Conservation (phyloP, 2,113 vertebrate genomes). For the Oxyruncus cristatus region DNA sequence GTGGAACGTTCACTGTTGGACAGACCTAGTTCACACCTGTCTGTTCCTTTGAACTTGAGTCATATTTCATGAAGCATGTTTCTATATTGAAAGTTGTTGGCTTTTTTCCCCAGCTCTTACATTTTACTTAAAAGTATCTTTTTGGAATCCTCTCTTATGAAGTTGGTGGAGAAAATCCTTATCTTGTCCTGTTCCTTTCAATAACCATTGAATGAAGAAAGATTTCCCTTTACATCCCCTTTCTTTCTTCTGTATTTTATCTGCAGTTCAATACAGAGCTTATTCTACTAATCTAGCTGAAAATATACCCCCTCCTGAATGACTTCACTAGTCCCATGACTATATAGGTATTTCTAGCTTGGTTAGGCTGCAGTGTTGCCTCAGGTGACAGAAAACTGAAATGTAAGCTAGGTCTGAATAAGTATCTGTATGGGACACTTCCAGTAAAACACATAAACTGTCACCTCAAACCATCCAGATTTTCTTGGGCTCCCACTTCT, state of each 20-base stretch:
- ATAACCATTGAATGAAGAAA: neutral
- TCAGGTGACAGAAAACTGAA: neutral
- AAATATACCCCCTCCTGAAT: neutral
- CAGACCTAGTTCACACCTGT: neutral
- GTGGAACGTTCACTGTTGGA: neutral
- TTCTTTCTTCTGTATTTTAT: neutral
- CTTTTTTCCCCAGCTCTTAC: neutral
- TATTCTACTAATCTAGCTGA: neutral
- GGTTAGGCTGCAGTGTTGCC: neutral
- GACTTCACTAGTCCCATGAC: neutral
- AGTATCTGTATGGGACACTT: neutral
- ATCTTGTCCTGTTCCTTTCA: neutral
- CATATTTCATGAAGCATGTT: neutral
- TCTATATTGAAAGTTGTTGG: neutral
- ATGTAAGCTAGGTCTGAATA: neutral
- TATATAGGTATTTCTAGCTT: neutral
- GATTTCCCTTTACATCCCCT: neutral
- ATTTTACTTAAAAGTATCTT: neutral
- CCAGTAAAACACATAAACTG: neutral
- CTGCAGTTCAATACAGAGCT: neutral
- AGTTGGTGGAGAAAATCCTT: neutral
- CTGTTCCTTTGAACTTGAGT: neutral
- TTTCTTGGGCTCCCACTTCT: neutral
- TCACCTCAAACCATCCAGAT: neutral
- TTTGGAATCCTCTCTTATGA: neutral